phyloP scores from a whole-genome alignment of 2,888 invertebrate species.

The Eupithecia vulgata region DNA sequence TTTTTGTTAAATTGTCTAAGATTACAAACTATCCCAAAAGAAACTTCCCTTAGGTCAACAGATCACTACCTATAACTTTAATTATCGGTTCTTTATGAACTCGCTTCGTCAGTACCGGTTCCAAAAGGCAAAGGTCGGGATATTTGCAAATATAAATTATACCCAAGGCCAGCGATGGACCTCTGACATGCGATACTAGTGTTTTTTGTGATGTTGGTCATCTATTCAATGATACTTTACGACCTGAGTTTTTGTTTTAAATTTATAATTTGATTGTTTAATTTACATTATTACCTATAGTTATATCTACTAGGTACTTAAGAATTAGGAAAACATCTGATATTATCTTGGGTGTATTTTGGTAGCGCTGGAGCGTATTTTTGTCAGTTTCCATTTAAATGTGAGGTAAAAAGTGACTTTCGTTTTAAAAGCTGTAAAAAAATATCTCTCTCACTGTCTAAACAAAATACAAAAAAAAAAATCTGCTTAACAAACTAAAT shows the following conservation, averaged over 20 bases:
- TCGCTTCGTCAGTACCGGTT: conserved; percentile 2
- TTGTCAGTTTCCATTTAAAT: too few species aligned
- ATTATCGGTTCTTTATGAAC: not conserved
- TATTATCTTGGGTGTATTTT: too few species aligned
- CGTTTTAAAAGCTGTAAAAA: too few species aligned
- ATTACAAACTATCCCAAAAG: not conserved
- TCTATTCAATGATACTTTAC: not conserved
- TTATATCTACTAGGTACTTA: too few species aligned
- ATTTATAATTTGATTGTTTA: not conserved
- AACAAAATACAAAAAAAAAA: too few species aligned
- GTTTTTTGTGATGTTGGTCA: conserved; percentile 5
- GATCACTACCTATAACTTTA: not conserved
- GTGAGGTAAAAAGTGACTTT: too few species aligned
- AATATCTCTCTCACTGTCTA: too few species aligned
- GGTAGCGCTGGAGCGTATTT: too few species aligned
- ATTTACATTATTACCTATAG: not conserved
- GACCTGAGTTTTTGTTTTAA: not conserved
- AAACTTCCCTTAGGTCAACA: not conserved
- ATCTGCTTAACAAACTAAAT: too few species aligned
- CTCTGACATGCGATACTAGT: conserved; percentile 15
- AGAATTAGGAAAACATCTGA: too few species aligned
- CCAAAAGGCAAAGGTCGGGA: conserved; percentile 27
- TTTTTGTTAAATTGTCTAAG: too few species aligned
- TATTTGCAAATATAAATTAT: conserved; percentile 25
- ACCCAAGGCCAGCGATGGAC: conserved; percentile 26